Evolutionary conservation across 1,140 invertebrate genomes (phyloP).

Genomic region (Plutomurus gul): DNA sequence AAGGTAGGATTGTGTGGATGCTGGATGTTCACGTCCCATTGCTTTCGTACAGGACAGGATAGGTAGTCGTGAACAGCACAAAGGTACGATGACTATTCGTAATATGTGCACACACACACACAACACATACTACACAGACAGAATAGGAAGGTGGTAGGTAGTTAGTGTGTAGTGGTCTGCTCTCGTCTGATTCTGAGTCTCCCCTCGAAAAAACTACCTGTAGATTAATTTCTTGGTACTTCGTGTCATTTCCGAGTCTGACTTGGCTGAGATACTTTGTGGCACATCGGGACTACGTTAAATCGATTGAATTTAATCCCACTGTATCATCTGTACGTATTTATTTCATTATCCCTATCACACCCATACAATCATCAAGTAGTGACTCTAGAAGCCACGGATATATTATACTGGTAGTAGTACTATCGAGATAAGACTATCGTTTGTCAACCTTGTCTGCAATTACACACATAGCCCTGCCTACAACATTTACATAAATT

Average conservation of each 20-base stretch:
- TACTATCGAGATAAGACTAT: no score
- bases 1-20: conserved; percentile 6
- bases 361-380: no score
- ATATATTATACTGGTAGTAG: no score
- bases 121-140: neutral
- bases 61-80: neutral
- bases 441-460: no score
- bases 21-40: neutral
- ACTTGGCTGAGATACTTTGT: conserved; percentile 45
- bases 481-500: no score
- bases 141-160: neutral
- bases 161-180: neutral
- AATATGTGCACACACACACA: neutral
- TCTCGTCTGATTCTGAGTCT: conserved; percentile 32
- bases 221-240: conserved; percentile 48
- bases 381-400: no score
- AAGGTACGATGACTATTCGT: neutral
- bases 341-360: no score
- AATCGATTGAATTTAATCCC: no score
- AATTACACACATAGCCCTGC: no score
- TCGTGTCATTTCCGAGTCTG: conserved; percentile 48
- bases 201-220: conserved; percentile 47
- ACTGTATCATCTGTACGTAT: no score
- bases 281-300: conserved; percentile 35
- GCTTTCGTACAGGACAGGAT: neutral